These are phyloP conservation scores for Scaptomyza caliginosa DNA, from an alignment of 2,888 invertebrate genomes.

Conservation along the genomic window DNA sequence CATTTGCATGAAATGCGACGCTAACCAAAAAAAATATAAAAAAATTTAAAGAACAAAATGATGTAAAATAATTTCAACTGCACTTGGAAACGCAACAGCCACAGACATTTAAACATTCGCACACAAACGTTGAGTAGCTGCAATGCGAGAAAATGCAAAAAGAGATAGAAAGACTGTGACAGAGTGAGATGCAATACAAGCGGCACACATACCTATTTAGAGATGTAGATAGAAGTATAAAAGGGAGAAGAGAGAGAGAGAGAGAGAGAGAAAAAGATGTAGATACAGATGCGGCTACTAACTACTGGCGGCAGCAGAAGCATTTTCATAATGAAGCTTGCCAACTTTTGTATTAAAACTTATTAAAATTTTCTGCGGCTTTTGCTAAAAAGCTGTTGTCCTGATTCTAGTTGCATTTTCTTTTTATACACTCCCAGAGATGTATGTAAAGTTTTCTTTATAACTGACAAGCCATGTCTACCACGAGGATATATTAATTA, in stretches of 20 bases:
- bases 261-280: not conserved
- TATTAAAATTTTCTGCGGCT: conserved; percentile 68
- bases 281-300: conserved; percentile 27
- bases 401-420: conserved; percentile 1
- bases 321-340: conserved; percentile 59
- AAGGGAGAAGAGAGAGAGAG: too few relatives aligned
- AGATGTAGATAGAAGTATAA: conserved; percentile 14
- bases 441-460: not conserved
- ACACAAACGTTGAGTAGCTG: conserved; percentile 35
- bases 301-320: conserved; percentile 7
- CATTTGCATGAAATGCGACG: conserved; percentile 71
- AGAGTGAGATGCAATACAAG: not conserved
- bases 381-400: conserved; percentile 33
- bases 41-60: not conserved
- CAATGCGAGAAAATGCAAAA: not conserved
- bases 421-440: not conserved
- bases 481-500: conserved; percentile 15
- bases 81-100: conserved; percentile 38
- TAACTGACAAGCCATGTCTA: conserved; percentile 4
- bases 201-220: conserved; percentile 1
- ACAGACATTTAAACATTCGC: conserved; percentile 40
- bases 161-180: not conserved
- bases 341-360: conserved; percentile 72
- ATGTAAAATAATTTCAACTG: conserved; percentile 34
- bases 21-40: conserved; percentile 23